Base-by-base conservation (phyloP, 2,797 vertebrate genomes). In the Apogon talboti region DNA sequence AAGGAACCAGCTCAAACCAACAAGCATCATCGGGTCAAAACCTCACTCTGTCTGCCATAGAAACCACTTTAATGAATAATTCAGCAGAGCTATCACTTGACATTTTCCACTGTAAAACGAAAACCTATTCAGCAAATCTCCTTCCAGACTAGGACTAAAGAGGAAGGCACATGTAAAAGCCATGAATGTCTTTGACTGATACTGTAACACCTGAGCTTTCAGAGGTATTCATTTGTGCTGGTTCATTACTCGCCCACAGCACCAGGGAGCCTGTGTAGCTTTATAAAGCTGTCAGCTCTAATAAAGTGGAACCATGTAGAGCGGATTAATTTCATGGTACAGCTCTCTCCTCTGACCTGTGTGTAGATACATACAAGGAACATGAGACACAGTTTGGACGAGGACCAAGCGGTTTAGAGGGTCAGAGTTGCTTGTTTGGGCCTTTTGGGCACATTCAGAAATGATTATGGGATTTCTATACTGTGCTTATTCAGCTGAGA, bases 371-470 rank as follows among this genome's bases (percentile, higher is more conserved):
- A 48, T 37, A 70, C 11, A 24, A 69, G 82, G 66, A 91, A 88
- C 79, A 62, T 60, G 84, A 88, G 86, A 84, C 57, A 50, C 0
- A 49, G 15, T 61, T 82, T 90, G 89, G 87, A 90, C 0, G 1
- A 15, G 37, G 51, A 87, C 85, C 86, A 89, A 75, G 59, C 0
- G 3, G 40, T 79, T 74, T 76, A 62, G 50, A 72, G 63, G 86
- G 82, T 81, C 80, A 75, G 49, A 66, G 81, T 52, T 78, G 46
- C 48, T 43, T 78, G 79, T 82, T 87, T 65, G 40, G 74, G 68
- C 65, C 78, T 82, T 85, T 74, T 79, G 84, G 88, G 72, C 62
- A 74, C 84, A 91, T 88, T 83, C 82, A 87, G 74, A 81, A 85
- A 78, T 71, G 45, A 89, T 91, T 85, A 86, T 54, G 35, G 79